phyloP scores from a whole-genome alignment of 2,113 vertebrate species.

The Fukomys damarensis region DNA sequence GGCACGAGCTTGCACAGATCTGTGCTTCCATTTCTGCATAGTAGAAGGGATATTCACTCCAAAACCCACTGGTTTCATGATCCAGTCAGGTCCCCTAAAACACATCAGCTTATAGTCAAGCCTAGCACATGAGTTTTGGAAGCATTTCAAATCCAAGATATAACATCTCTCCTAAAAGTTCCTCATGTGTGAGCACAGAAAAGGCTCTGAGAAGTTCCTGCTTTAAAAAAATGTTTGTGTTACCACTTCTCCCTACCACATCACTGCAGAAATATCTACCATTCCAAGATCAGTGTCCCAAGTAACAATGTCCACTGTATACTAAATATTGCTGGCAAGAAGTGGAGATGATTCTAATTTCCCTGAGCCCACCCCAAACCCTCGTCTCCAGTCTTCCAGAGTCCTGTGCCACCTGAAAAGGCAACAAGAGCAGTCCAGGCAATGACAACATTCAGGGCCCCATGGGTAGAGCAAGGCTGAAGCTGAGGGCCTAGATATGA shows the following conservation, averaged over 20 bases:
- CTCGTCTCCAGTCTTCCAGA: not conserved
- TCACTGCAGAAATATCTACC: not conserved
- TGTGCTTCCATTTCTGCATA: not conserved
- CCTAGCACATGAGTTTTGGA: not conserved
- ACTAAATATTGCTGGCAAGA: not conserved
- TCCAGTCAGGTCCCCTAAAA: not conserved
- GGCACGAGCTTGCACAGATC: not conserved
- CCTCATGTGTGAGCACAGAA: not conserved
- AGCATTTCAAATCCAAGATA: not conserved
- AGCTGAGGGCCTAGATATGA: fast-evolving
- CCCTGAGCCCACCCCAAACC: not conserved
- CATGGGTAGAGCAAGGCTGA: no score
- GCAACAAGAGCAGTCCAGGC: not conserved
- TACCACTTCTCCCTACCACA: not conserved
- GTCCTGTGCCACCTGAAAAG: no score
- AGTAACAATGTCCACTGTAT: not conserved
- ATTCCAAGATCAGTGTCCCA: not conserved
- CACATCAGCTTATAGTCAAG: not conserved
- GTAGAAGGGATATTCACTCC: not conserved
- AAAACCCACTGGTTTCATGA: not conserved
- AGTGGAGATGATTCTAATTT: not conserved
- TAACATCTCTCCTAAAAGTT: not conserved
- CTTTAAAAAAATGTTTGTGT: not conserved
- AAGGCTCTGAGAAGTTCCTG: not conserved
- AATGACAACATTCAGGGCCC: not conserved